These are phyloP conservation scores for Drosophila neoperkinsi DNA, from an alignment of 2,888 invertebrate genomes.

Conservation along the genomic window DNA sequence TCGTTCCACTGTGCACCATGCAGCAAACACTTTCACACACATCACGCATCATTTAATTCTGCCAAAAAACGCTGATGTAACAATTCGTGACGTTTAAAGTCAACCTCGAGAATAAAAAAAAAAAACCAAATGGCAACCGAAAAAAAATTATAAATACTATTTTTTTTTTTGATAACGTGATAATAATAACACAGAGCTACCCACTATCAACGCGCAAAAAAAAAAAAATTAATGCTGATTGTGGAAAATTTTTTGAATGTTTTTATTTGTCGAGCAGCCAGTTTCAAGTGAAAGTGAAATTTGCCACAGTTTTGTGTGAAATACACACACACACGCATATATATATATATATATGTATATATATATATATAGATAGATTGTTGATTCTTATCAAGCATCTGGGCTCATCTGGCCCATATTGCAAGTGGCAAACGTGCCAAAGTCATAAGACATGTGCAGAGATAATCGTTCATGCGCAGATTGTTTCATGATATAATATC, in stretches of 20 bases:
- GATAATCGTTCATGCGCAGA: slow-evolving; percentile 17
- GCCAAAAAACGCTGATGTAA: slow-evolving; percentile 52
- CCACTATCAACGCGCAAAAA: slow-evolving; percentile 27
- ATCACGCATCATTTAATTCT: slow-evolving; percentile 45
- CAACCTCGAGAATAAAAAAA: slow-evolving; percentile 1
- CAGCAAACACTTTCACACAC: slow-evolving; percentile 39
- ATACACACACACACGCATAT: not conserved
- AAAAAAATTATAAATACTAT: not conserved
- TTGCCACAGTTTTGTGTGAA: not conserved
- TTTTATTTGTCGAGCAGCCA: slow-evolving; percentile 2
- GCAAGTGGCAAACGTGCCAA: slow-evolving; percentile 34
- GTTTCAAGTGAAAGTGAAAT: slow-evolving; percentile 50
- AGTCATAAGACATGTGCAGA: not conserved
- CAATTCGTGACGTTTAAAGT: slow-evolving; percentile 53
- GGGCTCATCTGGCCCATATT: slow-evolving; percentile 17
- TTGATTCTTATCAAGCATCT: slow-evolving; percentile 36
- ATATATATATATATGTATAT: not conserved
- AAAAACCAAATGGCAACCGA: not conserved
- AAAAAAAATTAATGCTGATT: slow-evolving; percentile 35
- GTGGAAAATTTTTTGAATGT: slow-evolving; percentile 16
- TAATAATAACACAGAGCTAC: slow-evolving; percentile 25
- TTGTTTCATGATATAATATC: not conserved
- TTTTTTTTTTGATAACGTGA: slow-evolving; percentile 50
- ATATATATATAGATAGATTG: slow-evolving; percentile 11
- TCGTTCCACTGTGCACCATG: slow-evolving; percentile 46